Percentiles rank a stretch among this genome's conserved stretches.
These are phyloP conservation scores for Manduca sexta DNA, from an alignment of 1,140 invertebrate genomes.

Conservation along the genomic window DNA sequence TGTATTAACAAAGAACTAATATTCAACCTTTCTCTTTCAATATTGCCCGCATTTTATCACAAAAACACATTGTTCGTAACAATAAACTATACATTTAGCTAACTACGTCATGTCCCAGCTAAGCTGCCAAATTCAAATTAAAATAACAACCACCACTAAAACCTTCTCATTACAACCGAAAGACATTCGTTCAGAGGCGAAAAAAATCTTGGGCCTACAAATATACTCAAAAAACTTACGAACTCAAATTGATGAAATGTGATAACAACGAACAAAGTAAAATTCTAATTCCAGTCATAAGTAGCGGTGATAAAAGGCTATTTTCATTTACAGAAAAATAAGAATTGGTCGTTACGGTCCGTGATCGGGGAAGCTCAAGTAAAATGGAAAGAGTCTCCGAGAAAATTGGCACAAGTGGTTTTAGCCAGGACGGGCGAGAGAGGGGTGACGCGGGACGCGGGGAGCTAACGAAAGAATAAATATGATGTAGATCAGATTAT, in stretches of 20 bases:
- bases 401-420: constrained; percentile 73
- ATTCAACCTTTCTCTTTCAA: too few species aligned
- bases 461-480: constrained; percentile 21
- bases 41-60: too few species aligned
- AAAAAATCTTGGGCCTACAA: constrained; percentile 55
- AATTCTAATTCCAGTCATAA: constrained; percentile 28
- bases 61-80: too few species aligned
- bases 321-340: constrained; percentile 11
- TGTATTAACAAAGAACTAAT: too few species aligned
- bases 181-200: constrained; percentile 47
- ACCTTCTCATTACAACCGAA: constrained; percentile 49
- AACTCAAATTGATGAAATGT: neutral
- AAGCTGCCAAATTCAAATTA: constrained; percentile 41
- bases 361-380: constrained; percentile 48
- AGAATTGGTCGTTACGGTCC: constrained; percentile 31
- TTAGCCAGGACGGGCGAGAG: constrained; percentile 50
- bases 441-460: constrained; percentile 27
- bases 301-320: constrained; percentile 12
- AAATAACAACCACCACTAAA: constrained; percentile 39
- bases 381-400: constrained; percentile 66
- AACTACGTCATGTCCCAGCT: constrained; percentile 1
- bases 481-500: constrained; percentile 7
- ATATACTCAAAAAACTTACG: constrained; percentile 39
- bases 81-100: neutral
- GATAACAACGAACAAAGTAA: neutral